phyloP scores from a whole-genome alignment of 2,113 vertebrate species.

The Mustela nigripes region DNA sequence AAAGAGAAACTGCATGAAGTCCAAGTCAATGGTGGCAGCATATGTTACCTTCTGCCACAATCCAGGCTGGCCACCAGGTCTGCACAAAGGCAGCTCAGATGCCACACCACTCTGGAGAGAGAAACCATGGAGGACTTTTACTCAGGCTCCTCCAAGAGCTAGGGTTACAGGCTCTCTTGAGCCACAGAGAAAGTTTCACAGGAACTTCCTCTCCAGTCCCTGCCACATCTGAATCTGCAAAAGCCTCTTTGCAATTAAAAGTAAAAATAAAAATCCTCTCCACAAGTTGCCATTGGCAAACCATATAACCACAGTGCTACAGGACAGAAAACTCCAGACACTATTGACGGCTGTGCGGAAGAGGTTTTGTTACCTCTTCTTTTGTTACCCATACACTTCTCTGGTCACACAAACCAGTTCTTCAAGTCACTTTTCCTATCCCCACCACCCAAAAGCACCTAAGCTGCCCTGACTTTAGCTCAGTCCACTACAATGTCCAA shows the following conservation, averaged over 20 bases:
- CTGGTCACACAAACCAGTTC: conserved; percentile 65
- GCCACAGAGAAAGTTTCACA: background rate
- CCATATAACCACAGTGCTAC: background rate
- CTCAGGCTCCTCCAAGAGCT: conserved; percentile 41
- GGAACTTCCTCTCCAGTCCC: background rate
- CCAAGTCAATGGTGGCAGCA: conserved; percentile 64
- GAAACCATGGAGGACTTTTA: conserved; percentile 40
- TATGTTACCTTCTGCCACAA: background rate
- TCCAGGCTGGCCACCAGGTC: conserved; percentile 40
- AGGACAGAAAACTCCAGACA: background rate
- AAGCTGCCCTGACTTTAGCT: background rate
- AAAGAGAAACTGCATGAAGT: conserved; percentile 27
- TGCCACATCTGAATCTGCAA: background rate
- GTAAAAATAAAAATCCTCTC: background rate
- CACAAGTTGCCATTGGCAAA: background rate
- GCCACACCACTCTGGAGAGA: conserved; percentile 1
- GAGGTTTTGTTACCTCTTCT: conserved; percentile 37
- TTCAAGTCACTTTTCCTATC: background rate
- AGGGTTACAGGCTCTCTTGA: conserved; percentile 1
- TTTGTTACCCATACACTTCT: background rate
- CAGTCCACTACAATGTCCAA: background rate
- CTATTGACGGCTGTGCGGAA: conserved; percentile 53
- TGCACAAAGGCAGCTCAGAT: conserved; percentile 58
- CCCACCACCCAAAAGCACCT: background rate
- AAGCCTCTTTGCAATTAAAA: conserved; percentile 27